phyloP scores from a whole-genome alignment of 2,888 invertebrate species.

The Xiphydria camelus region DNA sequence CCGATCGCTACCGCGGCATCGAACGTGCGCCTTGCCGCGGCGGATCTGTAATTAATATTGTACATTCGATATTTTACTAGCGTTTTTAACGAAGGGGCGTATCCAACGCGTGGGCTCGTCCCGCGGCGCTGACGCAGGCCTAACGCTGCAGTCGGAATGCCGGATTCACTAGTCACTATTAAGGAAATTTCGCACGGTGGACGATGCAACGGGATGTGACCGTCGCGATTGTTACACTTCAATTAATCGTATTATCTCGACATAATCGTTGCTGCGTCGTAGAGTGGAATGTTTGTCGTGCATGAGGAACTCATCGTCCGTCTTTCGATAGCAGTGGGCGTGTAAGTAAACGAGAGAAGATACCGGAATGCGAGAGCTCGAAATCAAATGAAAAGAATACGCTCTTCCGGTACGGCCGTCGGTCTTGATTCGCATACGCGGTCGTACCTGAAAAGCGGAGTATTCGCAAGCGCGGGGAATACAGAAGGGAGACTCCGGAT shows the following conservation, averaged over 20 bases:
- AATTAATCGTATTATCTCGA: slow-evolving; percentile 28
- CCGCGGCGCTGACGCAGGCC: too few relatives aligned
- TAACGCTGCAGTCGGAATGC: too few relatives aligned
- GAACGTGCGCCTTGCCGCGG: slow-evolving; percentile 21
- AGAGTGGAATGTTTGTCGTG: too few relatives aligned
- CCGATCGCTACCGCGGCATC: slow-evolving; percentile 20
- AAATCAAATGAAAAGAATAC: too few relatives aligned
- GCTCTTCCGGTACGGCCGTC: too few relatives aligned
- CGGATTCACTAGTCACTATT: slow-evolving; percentile 35
- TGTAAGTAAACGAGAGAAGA: too few relatives aligned
- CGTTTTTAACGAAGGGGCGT: slow-evolving; percentile 8
- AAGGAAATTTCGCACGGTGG: slow-evolving; percentile 25
- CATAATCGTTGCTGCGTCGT: slow-evolving; percentile 31
- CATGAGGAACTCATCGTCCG: slow-evolving; percentile 27
- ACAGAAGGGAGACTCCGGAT: too few relatives aligned
- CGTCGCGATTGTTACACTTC: slow-evolving; percentile 31
- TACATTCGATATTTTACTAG: slow-evolving; percentile 22
- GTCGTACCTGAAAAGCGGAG: too few relatives aligned
- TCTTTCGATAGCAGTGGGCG: slow-evolving; percentile 17
- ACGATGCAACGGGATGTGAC: slow-evolving; percentile 20
- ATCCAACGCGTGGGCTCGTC: too few relatives aligned
- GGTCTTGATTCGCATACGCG: too few relatives aligned
- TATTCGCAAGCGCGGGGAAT: too few relatives aligned
- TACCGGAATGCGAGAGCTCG: too few relatives aligned
- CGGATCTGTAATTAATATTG: slow-evolving; percentile 31